Evolutionary conservation across 2,888 invertebrate genomes (phyloP).

Genomic region (Pristionchus entomophagus): DNA sequence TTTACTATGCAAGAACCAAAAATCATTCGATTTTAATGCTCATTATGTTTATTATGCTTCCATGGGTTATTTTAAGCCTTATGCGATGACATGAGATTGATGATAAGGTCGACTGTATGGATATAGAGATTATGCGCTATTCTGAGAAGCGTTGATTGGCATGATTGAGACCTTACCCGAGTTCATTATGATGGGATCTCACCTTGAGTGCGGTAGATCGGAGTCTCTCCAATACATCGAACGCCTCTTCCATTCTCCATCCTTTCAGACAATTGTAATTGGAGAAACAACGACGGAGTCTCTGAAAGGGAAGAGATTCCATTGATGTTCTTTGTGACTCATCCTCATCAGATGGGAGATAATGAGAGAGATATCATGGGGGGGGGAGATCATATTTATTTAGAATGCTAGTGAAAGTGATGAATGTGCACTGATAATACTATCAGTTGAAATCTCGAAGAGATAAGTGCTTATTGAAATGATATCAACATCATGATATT

Average conservation of each 20-base stretch:
- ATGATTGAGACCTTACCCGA: too few species aligned
- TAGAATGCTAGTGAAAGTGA: conserved; percentile 6
- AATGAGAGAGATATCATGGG: background rate
- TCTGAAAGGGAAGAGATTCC: conserved; percentile 8
- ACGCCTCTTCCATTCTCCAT: conserved; percentile 24
- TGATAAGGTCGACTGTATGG: background rate
- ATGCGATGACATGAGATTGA: background rate
- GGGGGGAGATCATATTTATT: too few species aligned
- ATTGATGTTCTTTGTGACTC: background rate
- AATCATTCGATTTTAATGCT: background rate
- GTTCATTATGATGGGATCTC: too few species aligned
- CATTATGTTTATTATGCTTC: background rate
- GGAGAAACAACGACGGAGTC: conserved; percentile 28
- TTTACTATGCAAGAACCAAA: background rate
- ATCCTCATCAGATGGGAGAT: background rate
- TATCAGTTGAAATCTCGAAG: background rate
- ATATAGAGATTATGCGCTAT: too few species aligned
- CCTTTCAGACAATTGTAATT: conserved; percentile 40
- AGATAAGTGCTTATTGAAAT: background rate
- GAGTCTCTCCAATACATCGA: conserved; percentile 18
- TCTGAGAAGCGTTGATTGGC: too few species aligned
- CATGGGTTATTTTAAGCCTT: background rate
- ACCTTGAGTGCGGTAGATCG: conserved; percentile 3
- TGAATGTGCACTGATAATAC: background rate
- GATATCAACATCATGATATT: background rate